Conservation (phyloP, 2,113 vertebrate genomes). For the Micronycteris hirsuta region DNA sequence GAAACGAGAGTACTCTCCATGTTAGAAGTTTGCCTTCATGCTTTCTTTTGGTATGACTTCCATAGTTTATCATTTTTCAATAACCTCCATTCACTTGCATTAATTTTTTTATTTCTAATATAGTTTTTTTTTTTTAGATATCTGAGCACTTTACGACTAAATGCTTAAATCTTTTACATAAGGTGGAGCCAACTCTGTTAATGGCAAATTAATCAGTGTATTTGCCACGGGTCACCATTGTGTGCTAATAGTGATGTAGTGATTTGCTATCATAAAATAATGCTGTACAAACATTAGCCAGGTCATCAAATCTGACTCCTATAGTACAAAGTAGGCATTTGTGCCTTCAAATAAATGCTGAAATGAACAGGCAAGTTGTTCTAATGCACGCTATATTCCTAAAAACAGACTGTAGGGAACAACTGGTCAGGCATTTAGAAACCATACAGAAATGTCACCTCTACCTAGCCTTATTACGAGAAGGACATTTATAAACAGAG, state of each 20-base stretch:
- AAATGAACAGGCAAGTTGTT: not conserved
- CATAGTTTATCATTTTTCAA: not conserved
- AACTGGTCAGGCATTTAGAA: not conserved
- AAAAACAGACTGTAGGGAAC: not conserved
- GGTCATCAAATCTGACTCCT: not conserved
- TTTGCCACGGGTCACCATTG: not conserved
- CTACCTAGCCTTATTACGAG: not conserved
- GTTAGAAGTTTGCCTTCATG: not conserved
- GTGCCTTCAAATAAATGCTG: not conserved
- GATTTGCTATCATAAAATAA: conserved; percentile 2
- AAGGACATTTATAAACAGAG: not conserved
- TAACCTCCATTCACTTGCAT: not conserved
- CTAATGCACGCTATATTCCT: not conserved
- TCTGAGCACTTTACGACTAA: not conserved
- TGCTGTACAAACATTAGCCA: not conserved
- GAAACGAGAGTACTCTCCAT: not conserved
- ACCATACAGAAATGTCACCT: not conserved
- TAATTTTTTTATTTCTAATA: conserved; percentile 35
- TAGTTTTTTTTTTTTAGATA: conserved; percentile 10
- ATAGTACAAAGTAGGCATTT: not conserved
- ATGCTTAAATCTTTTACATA: not conserved
- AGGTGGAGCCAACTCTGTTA: not conserved
- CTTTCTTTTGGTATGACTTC: not conserved
- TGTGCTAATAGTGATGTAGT: not conserved
- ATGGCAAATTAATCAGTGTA: not conserved